Evolutionary conservation across 2,113 vertebrate genomes (phyloP).

Genomic region (Ornithorhynchus anatinus): DNA sequence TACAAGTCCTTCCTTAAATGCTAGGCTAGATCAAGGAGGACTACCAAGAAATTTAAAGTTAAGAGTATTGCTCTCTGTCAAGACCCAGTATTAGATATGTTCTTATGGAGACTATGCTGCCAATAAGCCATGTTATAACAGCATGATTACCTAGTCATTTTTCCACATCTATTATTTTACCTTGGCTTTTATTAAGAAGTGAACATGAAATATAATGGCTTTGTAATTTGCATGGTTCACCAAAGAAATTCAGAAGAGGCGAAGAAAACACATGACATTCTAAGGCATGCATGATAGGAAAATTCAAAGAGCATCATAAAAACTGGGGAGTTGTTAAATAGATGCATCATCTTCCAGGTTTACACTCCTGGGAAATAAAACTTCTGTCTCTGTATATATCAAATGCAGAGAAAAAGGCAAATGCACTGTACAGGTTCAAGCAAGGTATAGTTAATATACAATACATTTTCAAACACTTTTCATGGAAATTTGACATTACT

Average conservation of each 20-base stretch:
- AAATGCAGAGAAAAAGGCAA: slow-evolving; percentile 29
- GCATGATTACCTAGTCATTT: too few species aligned
- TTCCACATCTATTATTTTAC: too few species aligned
- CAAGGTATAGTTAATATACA: slow-evolving; percentile 43
- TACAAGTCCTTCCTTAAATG: too few species aligned
- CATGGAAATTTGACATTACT: slow-evolving; percentile 59
- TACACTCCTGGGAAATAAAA: slow-evolving; percentile 52
- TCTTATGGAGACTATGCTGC: too few species aligned
- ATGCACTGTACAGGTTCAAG: slow-evolving; percentile 1
- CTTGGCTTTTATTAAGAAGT: slow-evolving; percentile 5
- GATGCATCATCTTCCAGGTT: slow-evolving; percentile 55
- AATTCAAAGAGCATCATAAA: slow-evolving; percentile 33
- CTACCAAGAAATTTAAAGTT: too few species aligned
- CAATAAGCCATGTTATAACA: too few species aligned
- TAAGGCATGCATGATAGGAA: slow-evolving; percentile 1
- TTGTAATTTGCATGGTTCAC: slow-evolving; percentile 11
- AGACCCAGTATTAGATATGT: too few species aligned
- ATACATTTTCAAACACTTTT: slow-evolving; percentile 36
- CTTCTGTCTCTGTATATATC: slow-evolving; percentile 34
- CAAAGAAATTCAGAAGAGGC: background rate
- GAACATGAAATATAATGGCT: background rate
- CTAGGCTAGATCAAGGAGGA: too few species aligned
- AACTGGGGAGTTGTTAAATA: slow-evolving; percentile 41
- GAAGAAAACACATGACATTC: slow-evolving; percentile 18
- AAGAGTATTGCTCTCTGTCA: too few species aligned